A percentile compares a stretch with the other conserved stretches of the same genome.
Evolutionary conservation across 2,888 invertebrate genomes (phyloP).

Genomic region (Perithous albicinctus): DNA sequence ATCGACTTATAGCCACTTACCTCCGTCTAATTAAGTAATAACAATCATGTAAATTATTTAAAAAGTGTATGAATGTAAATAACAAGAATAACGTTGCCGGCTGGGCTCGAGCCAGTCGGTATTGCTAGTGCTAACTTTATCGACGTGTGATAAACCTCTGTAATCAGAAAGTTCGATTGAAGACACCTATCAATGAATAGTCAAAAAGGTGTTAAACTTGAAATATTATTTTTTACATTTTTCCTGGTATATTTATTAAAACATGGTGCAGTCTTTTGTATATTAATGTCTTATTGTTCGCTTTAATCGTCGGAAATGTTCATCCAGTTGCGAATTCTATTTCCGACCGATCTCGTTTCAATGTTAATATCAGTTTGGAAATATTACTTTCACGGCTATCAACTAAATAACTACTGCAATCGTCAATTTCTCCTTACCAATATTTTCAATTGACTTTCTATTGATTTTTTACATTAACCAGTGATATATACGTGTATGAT

Average conservation of each 20-base stretch:
- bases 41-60: conserved; percentile 35
- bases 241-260: neutral
- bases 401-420: conserved; percentile 28
- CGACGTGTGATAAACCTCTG: conserved; percentile 58
- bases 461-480: conserved; percentile 16
- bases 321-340: neutral
- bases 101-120: neutral
- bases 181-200: conserved; percentile 19
- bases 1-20: conserved; percentile 81
- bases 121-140: conserved; percentile 29
- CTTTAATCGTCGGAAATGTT: neutral
- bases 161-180: conserved; percentile 12
- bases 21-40: conserved; percentile 62
- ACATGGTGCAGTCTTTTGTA: neutral
- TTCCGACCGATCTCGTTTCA: conserved; percentile 29
- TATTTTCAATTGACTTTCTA: conserved; percentile 26
- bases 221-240: neutral
- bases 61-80: conserved; percentile 40
- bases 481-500: neutral
- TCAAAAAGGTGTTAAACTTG: neutral
- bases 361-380: conserved; percentile 18
- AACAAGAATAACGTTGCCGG: conserved; percentile 20
- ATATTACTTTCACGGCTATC: conserved; percentile 15
- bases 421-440: conserved; percentile 21
- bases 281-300: neutral